phyloP scores from a whole-genome alignment of 2,888 invertebrate genomes.

The Phalera bucephala region DNA sequence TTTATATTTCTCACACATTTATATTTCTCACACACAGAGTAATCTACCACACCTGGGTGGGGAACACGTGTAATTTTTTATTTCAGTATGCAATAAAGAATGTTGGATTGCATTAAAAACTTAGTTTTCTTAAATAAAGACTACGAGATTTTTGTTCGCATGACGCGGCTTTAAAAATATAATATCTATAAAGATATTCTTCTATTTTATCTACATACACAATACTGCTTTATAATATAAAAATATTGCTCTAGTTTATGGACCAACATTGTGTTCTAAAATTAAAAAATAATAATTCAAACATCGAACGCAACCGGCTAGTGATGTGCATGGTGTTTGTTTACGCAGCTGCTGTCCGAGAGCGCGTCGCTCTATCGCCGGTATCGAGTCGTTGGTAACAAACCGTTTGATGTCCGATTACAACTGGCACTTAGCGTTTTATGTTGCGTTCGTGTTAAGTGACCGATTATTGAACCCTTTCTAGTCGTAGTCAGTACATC shows the following conservation, averaged over 20 bases:
- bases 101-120: no score
- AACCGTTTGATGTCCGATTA: conserved; percentile 57
- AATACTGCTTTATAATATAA: no score
- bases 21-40: no score
- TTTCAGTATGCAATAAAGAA: no score
- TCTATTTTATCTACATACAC: no score
- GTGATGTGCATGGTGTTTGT: conserved; percentile 52
- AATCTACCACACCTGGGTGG: no score
- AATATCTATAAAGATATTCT: no score
- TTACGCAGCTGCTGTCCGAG: conserved; percentile 53
- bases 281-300: conserved; percentile 32
- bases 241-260: conserved; percentile 9
- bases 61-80: no score
- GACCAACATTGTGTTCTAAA: conserved; percentile 24
- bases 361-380: conserved; percentile 22
- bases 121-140: no score
- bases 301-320: conserved; percentile 37
- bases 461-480: conserved; percentile 57
- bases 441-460: conserved; percentile 52
- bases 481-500: conserved; percentile 35
- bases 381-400: conserved; percentile 47
- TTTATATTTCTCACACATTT: no score
- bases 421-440: conserved; percentile 52
- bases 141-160: no score
- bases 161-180: no score